Evolutionary conservation across 2,888 invertebrate species (phyloP).

Genomic region (Andrena dorsata): DNA sequence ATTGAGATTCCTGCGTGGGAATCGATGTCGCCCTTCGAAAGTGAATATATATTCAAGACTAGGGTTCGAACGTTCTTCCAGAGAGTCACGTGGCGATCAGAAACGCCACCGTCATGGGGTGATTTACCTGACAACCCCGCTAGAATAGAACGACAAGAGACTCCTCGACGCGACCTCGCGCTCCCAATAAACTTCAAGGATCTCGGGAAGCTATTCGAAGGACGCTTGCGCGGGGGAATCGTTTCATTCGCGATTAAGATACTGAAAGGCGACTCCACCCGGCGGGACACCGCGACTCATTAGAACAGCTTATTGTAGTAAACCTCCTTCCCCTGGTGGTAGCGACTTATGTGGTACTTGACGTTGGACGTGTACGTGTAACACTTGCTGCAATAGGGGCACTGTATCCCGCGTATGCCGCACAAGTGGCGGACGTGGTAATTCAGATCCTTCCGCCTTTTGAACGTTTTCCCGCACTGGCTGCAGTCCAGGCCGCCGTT

Average conservation of each 20-base stretch:
- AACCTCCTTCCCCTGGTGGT: constrained; percentile 64
- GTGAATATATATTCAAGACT: too few species aligned
- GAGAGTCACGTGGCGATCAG: too few species aligned
- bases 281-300: background rate
- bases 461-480: constrained; percentile 82
- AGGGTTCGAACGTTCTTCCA: too few species aligned
- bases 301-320: constrained; percentile 64
- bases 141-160: too few species aligned
- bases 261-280: background rate
- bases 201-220: too few species aligned
- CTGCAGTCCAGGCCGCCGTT: constrained; percentile 52
- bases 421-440: constrained; percentile 78
- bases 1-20: too few species aligned
- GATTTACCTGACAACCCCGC: too few species aligned
- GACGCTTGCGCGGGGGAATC: background rate
- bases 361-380: constrained; percentile 70
- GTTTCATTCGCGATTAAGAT: background rate
- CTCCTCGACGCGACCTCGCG: too few species aligned
- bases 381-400: constrained; percentile 81
- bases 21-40: too few species aligned
- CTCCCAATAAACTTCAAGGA: too few species aligned
- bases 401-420: constrained; percentile 83
- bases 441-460: constrained; percentile 71
- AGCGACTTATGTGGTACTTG: constrained; percentile 70
- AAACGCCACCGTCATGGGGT: too few species aligned